phyloP scores from a whole-genome alignment of 2,113 vertebrate species.

The Brachypodius melanocephalos region DNA sequence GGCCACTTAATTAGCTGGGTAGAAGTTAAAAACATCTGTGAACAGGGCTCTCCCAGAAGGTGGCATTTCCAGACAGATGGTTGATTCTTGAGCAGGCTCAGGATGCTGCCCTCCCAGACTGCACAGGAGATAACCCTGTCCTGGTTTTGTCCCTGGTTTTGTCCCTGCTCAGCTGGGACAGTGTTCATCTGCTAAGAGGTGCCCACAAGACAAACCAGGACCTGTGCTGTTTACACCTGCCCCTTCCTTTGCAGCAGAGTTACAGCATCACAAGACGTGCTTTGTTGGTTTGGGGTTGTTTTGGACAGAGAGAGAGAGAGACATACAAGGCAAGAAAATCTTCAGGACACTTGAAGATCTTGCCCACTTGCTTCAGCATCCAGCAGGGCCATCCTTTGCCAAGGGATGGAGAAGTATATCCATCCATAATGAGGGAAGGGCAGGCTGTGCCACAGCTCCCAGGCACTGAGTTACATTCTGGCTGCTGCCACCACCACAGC shows the following conservation, averaged over 20 bases:
- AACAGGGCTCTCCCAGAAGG: background rate
- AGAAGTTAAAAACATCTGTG: background rate
- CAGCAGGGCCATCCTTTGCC: background rate
- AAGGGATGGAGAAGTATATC: background rate
- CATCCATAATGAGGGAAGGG: background rate
- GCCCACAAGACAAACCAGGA: background rate
- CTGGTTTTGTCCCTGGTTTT: background rate
- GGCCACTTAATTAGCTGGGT: background rate
- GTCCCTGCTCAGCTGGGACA: background rate
- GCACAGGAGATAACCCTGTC: background rate
- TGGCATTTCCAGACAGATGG: constrained; percentile 10
- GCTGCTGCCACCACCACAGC: background rate
- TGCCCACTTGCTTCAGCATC: background rate
- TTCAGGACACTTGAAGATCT: background rate
- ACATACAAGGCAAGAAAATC: background rate
- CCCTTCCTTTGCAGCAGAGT: background rate
- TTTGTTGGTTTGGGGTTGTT: background rate
- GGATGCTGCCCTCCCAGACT: background rate
- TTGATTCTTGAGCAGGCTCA: background rate
- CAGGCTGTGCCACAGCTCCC: background rate
- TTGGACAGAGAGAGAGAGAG: too few relatives aligned
- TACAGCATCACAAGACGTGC: background rate
- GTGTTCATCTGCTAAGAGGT: background rate
- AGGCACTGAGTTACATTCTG: too few relatives aligned
- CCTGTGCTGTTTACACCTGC: background rate